Percentiles rank a stretch among this genome's conserved stretches.
Conservation (phyloP, 1,140 invertebrate species). For the Hetaerina americana region DNA sequence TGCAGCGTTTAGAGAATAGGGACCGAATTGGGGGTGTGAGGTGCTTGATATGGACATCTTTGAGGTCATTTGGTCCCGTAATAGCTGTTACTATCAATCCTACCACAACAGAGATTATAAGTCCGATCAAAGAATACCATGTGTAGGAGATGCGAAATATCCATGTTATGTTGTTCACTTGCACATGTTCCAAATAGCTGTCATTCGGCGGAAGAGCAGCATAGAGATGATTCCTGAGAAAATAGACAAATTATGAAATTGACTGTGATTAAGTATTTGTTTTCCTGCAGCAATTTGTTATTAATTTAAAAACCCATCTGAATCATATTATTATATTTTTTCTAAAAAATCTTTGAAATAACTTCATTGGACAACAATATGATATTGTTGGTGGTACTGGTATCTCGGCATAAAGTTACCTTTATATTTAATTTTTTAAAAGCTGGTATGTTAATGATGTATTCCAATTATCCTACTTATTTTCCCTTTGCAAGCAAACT, state of each 20-base stretch:
- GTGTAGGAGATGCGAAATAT: constrained; percentile 48
- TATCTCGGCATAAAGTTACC: no score
- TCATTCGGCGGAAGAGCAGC: not conserved
- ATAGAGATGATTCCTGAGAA: not conserved
- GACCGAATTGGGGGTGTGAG: constrained; percentile 29
- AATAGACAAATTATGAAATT: not conserved
- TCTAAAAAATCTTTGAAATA: no score
- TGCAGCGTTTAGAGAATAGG: not conserved
- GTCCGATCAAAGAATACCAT: constrained; percentile 64
- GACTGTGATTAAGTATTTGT: not conserved
- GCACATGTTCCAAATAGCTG: no score
- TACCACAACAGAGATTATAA: constrained; percentile 48
- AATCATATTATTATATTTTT: not conserved
- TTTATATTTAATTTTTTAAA: no score
- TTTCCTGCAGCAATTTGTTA: not conserved
- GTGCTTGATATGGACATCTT: constrained; percentile 36
- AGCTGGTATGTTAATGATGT: no score
- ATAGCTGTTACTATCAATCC: constrained; percentile 55
- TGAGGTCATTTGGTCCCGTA: constrained; percentile 42
- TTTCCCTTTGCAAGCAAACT: no score
- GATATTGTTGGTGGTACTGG: no score
- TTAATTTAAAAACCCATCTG: not conserved
- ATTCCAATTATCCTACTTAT: no score
- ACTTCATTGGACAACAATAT: no score
- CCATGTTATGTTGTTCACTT: not conserved